Percentiles rank a stretch among this genome's conserved stretches.
Evolutionary conservation across 1,140 invertebrate genomes (phyloP).

Genomic region (Drosophila tani): DNA sequence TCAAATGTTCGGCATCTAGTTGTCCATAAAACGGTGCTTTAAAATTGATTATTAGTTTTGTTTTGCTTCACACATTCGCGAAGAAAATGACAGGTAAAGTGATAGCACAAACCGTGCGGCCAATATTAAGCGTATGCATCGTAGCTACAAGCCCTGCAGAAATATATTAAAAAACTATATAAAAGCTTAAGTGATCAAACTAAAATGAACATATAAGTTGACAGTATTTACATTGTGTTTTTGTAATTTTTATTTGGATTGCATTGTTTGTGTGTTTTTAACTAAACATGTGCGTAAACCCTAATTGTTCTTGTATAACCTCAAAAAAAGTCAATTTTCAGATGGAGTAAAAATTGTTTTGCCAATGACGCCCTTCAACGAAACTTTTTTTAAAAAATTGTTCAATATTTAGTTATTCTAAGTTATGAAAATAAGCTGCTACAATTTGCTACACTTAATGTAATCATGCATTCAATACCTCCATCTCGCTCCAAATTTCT

Average conservation of each 20-base stretch:
- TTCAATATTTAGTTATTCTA: constrained; percentile 2
- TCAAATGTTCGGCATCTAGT: too few relatives aligned
- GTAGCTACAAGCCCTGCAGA: too few relatives aligned
- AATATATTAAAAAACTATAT: too few relatives aligned
- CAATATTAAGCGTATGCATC: too few relatives aligned
- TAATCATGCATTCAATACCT: too few relatives aligned
- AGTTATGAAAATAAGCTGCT: constrained; percentile 14
- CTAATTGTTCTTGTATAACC: neutral
- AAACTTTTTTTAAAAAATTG: constrained; percentile 4
- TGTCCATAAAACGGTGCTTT: constrained; percentile 10
- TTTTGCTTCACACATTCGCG: constrained; percentile 2
- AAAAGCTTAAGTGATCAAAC: too few relatives aligned
- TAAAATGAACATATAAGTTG: too few relatives aligned
- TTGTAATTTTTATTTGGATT: too few relatives aligned
- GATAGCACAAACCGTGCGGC: too few relatives aligned
- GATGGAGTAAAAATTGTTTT: constrained; percentile 18
- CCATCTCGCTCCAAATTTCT: too few relatives aligned
- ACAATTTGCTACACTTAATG: too few relatives aligned
- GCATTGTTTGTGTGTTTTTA: constrained; percentile 7
- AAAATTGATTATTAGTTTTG: constrained; percentile 13
- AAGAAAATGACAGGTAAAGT: neutral
- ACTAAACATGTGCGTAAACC: neutral
- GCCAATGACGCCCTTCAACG: neutral
- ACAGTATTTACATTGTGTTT: too few relatives aligned
- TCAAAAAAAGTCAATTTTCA: constrained; percentile 11